Evolutionary conservation across 1,140 invertebrate species (phyloP).

Genomic region (Drosophila hydei): DNA sequence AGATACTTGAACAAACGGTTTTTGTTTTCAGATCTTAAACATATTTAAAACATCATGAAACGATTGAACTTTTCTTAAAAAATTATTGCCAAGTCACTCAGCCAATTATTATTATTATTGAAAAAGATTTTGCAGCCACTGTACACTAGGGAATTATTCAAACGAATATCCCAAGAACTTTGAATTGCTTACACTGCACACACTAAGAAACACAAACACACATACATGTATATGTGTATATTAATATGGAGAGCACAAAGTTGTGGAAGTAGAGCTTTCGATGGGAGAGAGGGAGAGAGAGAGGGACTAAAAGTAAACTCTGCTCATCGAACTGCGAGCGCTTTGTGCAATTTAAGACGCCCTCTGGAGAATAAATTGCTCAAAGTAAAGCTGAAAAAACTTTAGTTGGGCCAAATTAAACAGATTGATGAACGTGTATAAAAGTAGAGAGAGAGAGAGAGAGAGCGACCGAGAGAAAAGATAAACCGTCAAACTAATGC

Average conservation of each 20-base stretch:
- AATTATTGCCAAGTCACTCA: not conserved
- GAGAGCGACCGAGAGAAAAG: not conserved
- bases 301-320: conserved; percentile 52
- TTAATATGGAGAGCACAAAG: conserved; percentile 2
- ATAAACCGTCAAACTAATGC: conserved; percentile 18
- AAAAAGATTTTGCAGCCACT: conserved; percentile 13
- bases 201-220: conserved; percentile 6
- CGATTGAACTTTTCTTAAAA: too few species aligned
- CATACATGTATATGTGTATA: conserved; percentile 10
- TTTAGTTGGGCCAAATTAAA: conserved; percentile 46
- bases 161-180: conserved; percentile 36
- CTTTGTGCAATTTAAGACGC: conserved; percentile 76
- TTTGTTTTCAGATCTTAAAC: too few species aligned
- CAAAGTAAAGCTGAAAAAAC: conserved; percentile 60
- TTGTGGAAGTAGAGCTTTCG: conserved; percentile 4
- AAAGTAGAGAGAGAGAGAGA: not conserved
- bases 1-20: too few species aligned
- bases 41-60: too few species aligned
- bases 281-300: not conserved
- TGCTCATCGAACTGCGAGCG: conserved; percentile 37
- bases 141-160: conserved; percentile 38
- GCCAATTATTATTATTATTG: not conserved
- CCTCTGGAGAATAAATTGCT: conserved; percentile 69
- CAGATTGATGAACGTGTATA: conserved; percentile 29
- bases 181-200: conserved; percentile 40